phyloP scores from a whole-genome alignment of 2,888 invertebrate genomes.

The Acronicta aceris region DNA sequence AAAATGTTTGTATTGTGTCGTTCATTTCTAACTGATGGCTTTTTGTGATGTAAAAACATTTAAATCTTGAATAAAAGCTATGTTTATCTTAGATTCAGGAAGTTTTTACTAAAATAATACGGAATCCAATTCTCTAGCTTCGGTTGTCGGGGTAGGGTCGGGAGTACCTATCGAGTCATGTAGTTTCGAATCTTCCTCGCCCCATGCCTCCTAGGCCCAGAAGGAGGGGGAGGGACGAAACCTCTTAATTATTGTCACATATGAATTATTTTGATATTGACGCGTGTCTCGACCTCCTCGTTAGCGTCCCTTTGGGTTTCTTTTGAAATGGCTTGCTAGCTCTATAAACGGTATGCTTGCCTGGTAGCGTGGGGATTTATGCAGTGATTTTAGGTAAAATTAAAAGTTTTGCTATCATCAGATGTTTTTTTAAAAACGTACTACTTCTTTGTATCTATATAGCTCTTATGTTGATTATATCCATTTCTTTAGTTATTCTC shows the following conservation, averaged over 20 bases:
- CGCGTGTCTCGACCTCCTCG: slow-evolving; percentile 66
- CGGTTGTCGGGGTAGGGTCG: slow-evolving; percentile 52
- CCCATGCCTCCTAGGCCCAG: slow-evolving; percentile 62
- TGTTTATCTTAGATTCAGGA: slow-evolving; percentile 4
- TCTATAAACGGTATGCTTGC: slow-evolving; percentile 43
- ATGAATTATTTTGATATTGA: slow-evolving; percentile 86
- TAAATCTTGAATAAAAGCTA: too few species aligned
- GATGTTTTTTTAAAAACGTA: too few species aligned
- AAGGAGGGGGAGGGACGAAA: slow-evolving; percentile 66
- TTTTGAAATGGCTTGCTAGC: slow-evolving; percentile 51
- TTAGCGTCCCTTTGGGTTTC: slow-evolving; percentile 62
- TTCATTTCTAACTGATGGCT: too few species aligned
- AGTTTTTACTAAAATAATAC: slow-evolving; percentile 52
- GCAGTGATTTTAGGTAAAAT: slow-evolving; percentile 30
- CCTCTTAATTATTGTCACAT: slow-evolving; percentile 86
- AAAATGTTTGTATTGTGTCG: neutral
- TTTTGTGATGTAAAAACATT: too few species aligned
- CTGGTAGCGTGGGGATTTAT: slow-evolving; percentile 40
- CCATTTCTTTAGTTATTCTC: too few species aligned
- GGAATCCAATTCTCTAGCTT: slow-evolving; percentile 65
- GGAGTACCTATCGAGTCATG: slow-evolving; percentile 67
- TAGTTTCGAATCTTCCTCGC: slow-evolving; percentile 58
- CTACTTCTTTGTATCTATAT: too few species aligned
- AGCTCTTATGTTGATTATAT: too few species aligned
- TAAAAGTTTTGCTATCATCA: slow-evolving; percentile 8